phyloP scores from a whole-genome alignment of 1,140 invertebrate genomes.

The Zaprionus inermis region DNA sequence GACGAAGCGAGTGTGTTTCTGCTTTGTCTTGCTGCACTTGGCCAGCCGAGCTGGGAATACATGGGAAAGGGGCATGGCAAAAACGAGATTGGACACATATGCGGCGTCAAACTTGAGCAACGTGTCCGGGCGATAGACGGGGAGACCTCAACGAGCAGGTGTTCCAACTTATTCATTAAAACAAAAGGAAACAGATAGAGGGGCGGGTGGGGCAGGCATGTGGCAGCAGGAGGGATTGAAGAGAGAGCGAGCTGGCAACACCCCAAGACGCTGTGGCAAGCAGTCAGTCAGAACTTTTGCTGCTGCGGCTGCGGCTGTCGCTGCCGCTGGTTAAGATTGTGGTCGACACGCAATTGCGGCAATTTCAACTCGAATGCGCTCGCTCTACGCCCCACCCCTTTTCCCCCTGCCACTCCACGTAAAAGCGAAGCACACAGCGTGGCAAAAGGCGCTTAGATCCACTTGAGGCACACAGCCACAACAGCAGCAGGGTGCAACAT shows the following conservation, averaged over 20 bases:
- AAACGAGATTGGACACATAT: constrained; percentile 70
- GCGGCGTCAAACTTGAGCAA: constrained; percentile 62
- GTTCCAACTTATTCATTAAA: constrained; percentile 81
- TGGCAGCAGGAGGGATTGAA: background rate
- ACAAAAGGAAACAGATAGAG: constrained; percentile 61
- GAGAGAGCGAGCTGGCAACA: constrained; percentile 16
- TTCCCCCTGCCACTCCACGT: constrained; percentile 15
- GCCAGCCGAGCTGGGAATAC: background rate
- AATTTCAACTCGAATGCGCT: constrained; percentile 74
- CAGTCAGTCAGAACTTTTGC: constrained; percentile 59
- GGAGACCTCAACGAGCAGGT: constrained; percentile 59
- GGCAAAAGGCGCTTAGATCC: constrained; percentile 61
- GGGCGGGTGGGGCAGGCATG: background rate
- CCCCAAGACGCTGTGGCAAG: constrained; percentile 33
- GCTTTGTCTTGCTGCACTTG: constrained; percentile 6
- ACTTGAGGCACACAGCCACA: constrained; percentile 16
- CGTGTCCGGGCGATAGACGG: constrained; percentile 47
- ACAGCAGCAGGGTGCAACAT: background rate
- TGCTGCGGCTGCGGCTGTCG: constrained; percentile 35
- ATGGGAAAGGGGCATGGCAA: constrained; percentile 1
- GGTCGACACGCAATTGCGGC: constrained; percentile 79
- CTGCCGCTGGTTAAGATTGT: constrained; percentile 70
- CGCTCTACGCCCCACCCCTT: background rate
- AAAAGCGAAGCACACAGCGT: constrained; percentile 23
- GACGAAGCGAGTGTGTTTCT: background rate